Conservation (phyloP, 2,797 vertebrate species). For the Anguilla obscura region DNA sequence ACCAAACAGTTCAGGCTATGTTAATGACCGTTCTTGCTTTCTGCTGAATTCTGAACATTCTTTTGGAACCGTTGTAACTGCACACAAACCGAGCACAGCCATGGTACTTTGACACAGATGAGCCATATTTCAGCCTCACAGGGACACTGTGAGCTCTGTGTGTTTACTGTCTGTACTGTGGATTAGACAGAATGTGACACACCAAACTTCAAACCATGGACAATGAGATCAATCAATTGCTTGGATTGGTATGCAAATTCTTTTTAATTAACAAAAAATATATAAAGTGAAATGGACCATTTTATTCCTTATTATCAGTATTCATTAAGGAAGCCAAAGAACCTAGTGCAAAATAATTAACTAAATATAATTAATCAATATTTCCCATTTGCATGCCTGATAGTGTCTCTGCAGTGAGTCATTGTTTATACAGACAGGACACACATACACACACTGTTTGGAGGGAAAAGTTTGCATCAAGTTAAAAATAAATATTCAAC, state of each 20-base stretch:
- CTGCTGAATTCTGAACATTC: slow-evolving; percentile 19
- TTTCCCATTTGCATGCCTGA: neutral
- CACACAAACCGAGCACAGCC: neutral
- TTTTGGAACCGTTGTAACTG: neutral
- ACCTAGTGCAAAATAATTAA: neutral
- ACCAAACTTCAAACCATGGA: neutral
- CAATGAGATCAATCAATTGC: neutral
- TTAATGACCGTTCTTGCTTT: neutral
- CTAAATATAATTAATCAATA: neutral
- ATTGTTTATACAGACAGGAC: neutral
- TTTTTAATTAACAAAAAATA: neutral
- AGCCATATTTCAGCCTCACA: neutral
- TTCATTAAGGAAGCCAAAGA: neutral
- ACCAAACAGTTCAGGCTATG: slow-evolving; percentile 1
- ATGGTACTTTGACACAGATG: neutral
- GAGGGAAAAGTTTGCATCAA: neutral
- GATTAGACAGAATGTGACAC: neutral
- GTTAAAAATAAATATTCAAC: neutral
- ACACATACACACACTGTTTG: neutral
- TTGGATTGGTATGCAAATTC: neutral
- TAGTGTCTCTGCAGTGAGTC: neutral
- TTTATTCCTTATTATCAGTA: neutral
- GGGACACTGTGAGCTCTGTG: neutral
- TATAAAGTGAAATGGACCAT: neutral
- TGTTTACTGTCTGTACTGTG: neutral